A percentile compares a stretch with the other conserved stretches of the same genome.
Evolutionary conservation across 2,113 vertebrate species (phyloP).

Genomic region (Oreocharis arfaki): DNA sequence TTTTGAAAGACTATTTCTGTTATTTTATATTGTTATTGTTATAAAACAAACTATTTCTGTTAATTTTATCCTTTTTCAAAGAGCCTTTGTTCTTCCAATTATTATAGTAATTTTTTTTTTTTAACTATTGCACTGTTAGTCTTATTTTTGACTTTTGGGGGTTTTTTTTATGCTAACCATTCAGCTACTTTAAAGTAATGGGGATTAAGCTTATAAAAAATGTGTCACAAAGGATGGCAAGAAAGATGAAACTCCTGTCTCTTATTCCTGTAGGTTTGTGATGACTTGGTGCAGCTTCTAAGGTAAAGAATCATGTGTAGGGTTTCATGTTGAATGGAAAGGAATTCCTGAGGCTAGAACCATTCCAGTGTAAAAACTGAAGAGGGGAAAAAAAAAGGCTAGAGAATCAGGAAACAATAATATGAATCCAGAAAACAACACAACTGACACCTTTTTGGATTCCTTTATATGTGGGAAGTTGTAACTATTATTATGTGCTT

Average conservation of each 20-base stretch:
- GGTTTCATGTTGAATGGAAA: neutral
- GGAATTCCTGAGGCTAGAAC: neutral
- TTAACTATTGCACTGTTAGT: neutral
- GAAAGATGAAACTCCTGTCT: neutral
- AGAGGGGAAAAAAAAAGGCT: neutral
- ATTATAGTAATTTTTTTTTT: neutral
- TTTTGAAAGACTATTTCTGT: neutral
- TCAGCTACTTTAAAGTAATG: neutral
- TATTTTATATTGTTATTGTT: neutral
- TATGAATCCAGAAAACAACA: neutral
- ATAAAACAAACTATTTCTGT: neutral
- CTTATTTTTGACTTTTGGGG: neutral
- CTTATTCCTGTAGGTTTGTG: slow-evolving; percentile 69
- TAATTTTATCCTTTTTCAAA: neutral
- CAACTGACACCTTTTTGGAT: neutral
- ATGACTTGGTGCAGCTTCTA: slow-evolving; percentile 72
- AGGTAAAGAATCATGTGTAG: slow-evolving; percentile 65
- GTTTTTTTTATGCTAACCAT: neutral
- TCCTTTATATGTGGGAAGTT: neutral
- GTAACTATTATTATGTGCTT: neutral
- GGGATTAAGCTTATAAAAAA: neutral
- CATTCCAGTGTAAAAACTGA: neutral
- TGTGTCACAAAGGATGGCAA: neutral
- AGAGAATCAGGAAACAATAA: neutral
- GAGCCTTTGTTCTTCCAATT: neutral